Evolutionary conservation across 2,888 invertebrate species (phyloP).

Genomic region (Scaptomyza caliginosa): DNA sequence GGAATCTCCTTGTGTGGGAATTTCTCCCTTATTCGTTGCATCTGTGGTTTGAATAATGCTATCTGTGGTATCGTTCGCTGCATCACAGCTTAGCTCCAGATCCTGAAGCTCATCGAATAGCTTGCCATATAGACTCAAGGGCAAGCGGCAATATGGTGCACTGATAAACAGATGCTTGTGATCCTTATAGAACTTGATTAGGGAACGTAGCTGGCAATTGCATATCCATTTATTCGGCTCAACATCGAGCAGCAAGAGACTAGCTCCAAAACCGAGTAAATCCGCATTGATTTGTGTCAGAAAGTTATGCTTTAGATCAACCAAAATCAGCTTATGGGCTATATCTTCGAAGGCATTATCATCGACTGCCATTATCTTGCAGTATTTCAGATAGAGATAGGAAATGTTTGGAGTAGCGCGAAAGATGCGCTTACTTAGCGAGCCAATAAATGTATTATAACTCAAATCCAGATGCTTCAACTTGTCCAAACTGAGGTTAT

Average conservation of each 20-base stretch:
- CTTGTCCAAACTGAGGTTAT: constrained; percentile 57
- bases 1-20: neutral
- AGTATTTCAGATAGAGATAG: constrained; percentile 62
- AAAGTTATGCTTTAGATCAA: constrained; percentile 75
- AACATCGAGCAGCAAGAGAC: constrained; percentile 53
- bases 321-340: constrained; percentile 44
- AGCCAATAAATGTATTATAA: constrained; percentile 63
- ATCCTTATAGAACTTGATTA: constrained; percentile 53
- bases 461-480: constrained; percentile 74
- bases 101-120: constrained; percentile 53
- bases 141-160: constrained; percentile 70
- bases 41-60: neutral
- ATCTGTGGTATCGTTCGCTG: neutral
- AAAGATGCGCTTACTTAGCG: constrained; percentile 63
- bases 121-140: constrained; percentile 60
- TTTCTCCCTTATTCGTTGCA: neutral
- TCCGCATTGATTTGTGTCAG: constrained; percentile 58
- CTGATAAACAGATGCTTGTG: constrained; percentile 65
- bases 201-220: constrained; percentile 59
- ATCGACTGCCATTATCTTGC: constrained; percentile 66
- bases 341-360: constrained; percentile 71
- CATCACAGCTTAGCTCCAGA: constrained; percentile 30
- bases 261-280: constrained; percentile 8
- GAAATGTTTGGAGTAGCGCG: constrained; percentile 63
- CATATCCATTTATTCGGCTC: constrained; percentile 77